Percentiles rank a stretch among this genome's conserved stretches.
Conservation (phyloP, 2,113 vertebrate genomes). For the Hipposideros armiger region DNA sequence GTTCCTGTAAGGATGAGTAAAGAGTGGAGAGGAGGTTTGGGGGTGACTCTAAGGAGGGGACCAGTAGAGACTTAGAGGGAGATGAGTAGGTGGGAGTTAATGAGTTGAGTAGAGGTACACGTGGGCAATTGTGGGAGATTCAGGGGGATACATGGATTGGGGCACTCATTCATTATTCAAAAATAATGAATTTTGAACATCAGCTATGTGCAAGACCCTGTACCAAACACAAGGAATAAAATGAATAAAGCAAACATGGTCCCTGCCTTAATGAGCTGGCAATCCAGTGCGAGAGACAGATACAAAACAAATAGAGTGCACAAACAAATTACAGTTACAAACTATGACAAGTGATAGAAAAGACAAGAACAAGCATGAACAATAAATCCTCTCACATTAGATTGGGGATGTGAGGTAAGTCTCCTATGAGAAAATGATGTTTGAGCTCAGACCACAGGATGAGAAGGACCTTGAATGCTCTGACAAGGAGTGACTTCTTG, state of each 20-base stretch:
- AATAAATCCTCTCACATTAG: neutral
- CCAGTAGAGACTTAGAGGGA: neutral
- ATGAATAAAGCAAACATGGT: constrained; percentile 52
- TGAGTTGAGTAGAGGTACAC: neutral
- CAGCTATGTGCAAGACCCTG: constrained; percentile 48
- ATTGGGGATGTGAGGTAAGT: neutral
- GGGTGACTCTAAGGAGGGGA: constrained; percentile 25
- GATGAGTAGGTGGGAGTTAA: constrained; percentile 2
- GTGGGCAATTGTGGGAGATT: constrained; percentile 55
- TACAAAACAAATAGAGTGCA: constrained; percentile 36
- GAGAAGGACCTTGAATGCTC: constrained; percentile 18
- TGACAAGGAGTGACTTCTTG: constrained; percentile 22
- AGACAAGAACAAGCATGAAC: constrained; percentile 34
- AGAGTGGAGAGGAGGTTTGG: neutral
- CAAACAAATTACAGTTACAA: constrained; percentile 57
- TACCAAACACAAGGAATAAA: constrained; percentile 25
- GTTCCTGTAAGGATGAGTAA: constrained; percentile 56
- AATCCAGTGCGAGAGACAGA: constrained; percentile 42
- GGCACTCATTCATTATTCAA: constrained; percentile 60
- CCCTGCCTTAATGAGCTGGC: constrained; percentile 16
- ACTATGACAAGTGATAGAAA: neutral
- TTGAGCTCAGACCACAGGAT: constrained; percentile 12
- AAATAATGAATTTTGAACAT: constrained; percentile 30
- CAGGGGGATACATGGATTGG: neutral
- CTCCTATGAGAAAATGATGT: neutral